phyloP scores from a whole-genome alignment of 2,797 vertebrate genomes.

The Caiman crocodilus region DNA sequence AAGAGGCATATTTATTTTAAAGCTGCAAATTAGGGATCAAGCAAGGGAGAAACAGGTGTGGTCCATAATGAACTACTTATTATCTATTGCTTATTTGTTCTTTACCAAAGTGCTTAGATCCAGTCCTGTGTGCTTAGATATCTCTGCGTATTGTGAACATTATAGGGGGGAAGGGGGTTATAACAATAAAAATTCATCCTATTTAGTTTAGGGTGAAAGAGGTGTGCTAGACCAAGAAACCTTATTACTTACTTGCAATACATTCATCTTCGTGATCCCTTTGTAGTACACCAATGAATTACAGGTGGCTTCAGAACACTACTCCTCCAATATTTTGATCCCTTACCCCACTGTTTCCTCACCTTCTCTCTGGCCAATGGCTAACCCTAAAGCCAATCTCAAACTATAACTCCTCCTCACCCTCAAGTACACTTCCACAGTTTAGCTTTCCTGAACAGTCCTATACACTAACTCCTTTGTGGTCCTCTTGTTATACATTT shows the following conservation, averaged over 20 bases:
- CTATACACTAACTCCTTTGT: no score
- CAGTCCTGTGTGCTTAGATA: neutral
- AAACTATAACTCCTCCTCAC: neutral
- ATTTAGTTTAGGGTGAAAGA: neutral
- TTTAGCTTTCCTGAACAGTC: no score
- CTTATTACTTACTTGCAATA: neutral
- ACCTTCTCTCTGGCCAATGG: no score
- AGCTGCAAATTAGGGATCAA: slow-evolving; percentile 53
- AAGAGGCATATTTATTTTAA: slow-evolving; percentile 39
- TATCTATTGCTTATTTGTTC: slow-evolving; percentile 27
- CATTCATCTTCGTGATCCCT: neutral
- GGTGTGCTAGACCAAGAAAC: neutral
- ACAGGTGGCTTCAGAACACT: no score
- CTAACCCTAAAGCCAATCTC: neutral
- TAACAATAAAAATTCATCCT: neutral
- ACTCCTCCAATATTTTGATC: no score
- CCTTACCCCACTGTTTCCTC: no score
- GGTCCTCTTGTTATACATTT: no score
- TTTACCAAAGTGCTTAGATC: neutral
- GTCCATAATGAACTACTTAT: slow-evolving; percentile 31
- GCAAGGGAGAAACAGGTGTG: slow-evolving; percentile 37
- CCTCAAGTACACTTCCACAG: no score
- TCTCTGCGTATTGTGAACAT: neutral
- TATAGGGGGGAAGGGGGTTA: no score
- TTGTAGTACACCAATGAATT: no score